Conservation (phyloP, 2,888 invertebrate species). For the Amphipyra tragopoginis region DNA sequence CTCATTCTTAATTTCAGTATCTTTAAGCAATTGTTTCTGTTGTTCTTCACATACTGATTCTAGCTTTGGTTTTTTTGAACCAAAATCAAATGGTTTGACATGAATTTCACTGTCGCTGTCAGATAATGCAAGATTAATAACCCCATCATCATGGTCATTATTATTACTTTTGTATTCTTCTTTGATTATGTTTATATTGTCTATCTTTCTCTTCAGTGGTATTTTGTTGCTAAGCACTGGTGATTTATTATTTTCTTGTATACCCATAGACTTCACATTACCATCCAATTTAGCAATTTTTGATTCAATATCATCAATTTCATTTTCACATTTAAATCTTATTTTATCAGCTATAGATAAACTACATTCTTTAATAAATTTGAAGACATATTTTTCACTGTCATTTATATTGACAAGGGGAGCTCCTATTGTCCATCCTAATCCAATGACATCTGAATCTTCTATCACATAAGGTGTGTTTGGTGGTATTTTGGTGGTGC, state of each 20-base stretch:
- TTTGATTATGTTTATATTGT: slow-evolving; percentile 54
- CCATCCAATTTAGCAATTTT: slow-evolving; percentile 63
- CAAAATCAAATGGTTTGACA: slow-evolving; percentile 31
- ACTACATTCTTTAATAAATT: slow-evolving; percentile 66
- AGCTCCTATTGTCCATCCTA: slow-evolving; percentile 84
- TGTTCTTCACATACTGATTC: slow-evolving; percentile 63
- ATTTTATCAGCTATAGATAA: slow-evolving; percentile 66
- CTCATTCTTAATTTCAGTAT: slow-evolving; percentile 70
- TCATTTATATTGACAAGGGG: slow-evolving; percentile 71
- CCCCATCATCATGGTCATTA: slow-evolving; percentile 55
- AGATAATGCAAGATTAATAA: slow-evolving; percentile 67
- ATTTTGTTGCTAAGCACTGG: slow-evolving; percentile 59
- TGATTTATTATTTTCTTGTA: slow-evolving; percentile 36
- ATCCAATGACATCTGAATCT: slow-evolving; percentile 87
- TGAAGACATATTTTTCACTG: slow-evolving; percentile 80
- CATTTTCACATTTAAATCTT: slow-evolving; percentile 73
- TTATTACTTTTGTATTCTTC: slow-evolving; percentile 40
- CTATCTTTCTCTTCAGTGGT: slow-evolving; percentile 73
- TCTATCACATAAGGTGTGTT: slow-evolving; percentile 73
- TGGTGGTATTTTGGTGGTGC: slow-evolving; percentile 77
- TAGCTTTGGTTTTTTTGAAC: slow-evolving; percentile 69
- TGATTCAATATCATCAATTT: slow-evolving; percentile 69
- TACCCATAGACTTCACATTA: slow-evolving; percentile 7
- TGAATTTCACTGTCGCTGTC: slow-evolving; percentile 74
- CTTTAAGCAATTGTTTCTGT: slow-evolving; percentile 44